Conservation (phyloP, 2,888 invertebrate species). For the Acleris cristana region DNA sequence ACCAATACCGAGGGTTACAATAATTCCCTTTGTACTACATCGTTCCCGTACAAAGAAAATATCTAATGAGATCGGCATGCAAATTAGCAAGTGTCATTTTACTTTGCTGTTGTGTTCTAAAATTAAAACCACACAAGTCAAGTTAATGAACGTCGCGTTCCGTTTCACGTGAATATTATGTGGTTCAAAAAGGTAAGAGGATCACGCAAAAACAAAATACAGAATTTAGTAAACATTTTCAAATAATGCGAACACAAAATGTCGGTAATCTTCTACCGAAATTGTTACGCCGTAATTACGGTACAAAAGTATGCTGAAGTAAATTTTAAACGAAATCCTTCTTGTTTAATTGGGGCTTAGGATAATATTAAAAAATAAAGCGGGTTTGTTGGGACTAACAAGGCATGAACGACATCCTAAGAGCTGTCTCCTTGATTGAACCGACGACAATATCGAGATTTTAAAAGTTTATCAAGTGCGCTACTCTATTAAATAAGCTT, state of each 20-base stretch:
- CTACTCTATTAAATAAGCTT: constrained; percentile 5
- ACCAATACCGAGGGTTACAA: too few relatives aligned
- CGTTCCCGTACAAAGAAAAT: neutral
- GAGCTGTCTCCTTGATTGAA: constrained; percentile 47
- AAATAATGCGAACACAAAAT: constrained; percentile 16
- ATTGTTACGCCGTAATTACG: constrained; percentile 42
- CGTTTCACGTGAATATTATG: neutral
- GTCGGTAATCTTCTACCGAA: constrained; percentile 18
- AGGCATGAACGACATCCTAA: constrained; percentile 52
- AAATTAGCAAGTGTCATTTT: constrained; percentile 14
- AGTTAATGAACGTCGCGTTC: constrained; percentile 6
- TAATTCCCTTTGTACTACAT: neutral
- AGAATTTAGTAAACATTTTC: constrained; percentile 17
- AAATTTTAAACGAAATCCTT: constrained; percentile 45
- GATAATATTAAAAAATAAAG: constrained; percentile 52
- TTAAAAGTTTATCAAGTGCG: constrained; percentile 22
- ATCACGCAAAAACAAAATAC: neutral
- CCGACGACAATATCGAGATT: constrained; percentile 49
- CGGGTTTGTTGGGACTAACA: constrained; percentile 49
- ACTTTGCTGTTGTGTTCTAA: constrained; percentile 8
- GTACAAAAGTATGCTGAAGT: constrained; percentile 40
- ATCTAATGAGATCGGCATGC: constrained; percentile 15
- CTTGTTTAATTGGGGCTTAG: constrained; percentile 46
- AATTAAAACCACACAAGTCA: constrained; percentile 5
- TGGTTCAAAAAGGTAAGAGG: neutral